Conservation (phyloP, 1,140 invertebrate species). For the Magallana gigas region DNA sequence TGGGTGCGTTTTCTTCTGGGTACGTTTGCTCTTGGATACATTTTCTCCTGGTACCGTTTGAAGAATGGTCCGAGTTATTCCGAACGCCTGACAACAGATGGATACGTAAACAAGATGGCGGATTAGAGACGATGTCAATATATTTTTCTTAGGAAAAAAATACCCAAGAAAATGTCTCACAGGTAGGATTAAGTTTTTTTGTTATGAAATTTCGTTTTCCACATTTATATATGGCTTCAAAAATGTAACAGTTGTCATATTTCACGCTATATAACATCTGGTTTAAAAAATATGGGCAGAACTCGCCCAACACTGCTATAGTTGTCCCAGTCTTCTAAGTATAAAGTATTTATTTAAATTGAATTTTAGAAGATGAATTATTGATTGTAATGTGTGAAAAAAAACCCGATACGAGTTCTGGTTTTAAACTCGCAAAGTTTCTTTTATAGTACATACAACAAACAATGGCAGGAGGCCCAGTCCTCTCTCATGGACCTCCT, state of each 20-base stretch:
- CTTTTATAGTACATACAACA: slow-evolving; percentile 78
- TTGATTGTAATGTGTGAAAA: no score
- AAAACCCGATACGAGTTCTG: no score
- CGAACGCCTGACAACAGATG: not conserved
- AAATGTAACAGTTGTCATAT: no score
- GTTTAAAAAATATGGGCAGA: no score
- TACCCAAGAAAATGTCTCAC: slow-evolving; percentile 1
- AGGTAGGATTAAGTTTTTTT: not conserved
- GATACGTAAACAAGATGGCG: slow-evolving; percentile 17
- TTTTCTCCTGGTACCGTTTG: not conserved
- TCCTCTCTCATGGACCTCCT: slow-evolving; percentile 76
- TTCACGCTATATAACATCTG: no score
- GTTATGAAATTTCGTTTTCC: no score
- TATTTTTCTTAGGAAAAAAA: not conserved
- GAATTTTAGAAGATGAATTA: no score
- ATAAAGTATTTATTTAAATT: no score
- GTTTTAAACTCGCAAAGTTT: not conserved
- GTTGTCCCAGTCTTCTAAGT: no score
- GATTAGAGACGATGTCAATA: not conserved
- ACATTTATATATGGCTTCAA: no score
- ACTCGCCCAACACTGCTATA: no score
- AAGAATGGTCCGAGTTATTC: not conserved
- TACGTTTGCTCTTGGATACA: no score
- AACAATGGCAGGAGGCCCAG: slow-evolving; percentile 79
- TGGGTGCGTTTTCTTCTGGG: not conserved